Evolutionary conservation across 2,888 invertebrate species (phyloP).

Genomic region (Cephus rjabovi): DNA sequence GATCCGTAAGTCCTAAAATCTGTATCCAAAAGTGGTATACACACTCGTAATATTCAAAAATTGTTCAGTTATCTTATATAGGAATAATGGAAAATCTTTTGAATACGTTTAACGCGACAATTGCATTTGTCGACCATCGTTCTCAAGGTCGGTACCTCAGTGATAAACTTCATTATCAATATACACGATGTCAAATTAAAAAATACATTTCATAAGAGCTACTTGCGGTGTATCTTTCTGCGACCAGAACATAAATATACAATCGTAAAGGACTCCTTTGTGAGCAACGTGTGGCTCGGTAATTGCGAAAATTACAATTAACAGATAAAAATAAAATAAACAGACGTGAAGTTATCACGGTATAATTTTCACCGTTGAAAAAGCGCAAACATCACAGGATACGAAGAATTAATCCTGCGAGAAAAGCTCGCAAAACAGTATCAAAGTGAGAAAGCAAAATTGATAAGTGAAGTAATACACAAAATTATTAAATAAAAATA

Average conservation of each 20-base stretch:
- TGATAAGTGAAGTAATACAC: background rate
- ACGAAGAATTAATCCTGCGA: background rate
- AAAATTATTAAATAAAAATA: background rate
- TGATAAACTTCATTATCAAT: background rate
- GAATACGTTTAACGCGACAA: background rate
- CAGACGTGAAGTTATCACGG: background rate
- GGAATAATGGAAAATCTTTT: background rate
- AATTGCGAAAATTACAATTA: background rate
- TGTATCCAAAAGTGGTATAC: background rate
- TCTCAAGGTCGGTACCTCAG: background rate
- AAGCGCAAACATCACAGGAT: background rate
- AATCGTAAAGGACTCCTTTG: background rate
- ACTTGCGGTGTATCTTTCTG: background rate
- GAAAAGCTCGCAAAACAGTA: background rate
- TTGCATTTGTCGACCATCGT: background rate
- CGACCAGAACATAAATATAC: background rate
- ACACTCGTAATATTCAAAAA: background rate
- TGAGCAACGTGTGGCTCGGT: background rate
- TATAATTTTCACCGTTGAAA: background rate
- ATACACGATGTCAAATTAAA: slow-evolving; percentile 3
- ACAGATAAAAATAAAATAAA: background rate
- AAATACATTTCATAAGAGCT: background rate
- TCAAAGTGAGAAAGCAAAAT: background rate
- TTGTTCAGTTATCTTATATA: no score
- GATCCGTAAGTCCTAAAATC: background rate